Conservation (phyloP, 2,797 vertebrate genomes). For the Typhlichthys eigenmanni region DNA sequence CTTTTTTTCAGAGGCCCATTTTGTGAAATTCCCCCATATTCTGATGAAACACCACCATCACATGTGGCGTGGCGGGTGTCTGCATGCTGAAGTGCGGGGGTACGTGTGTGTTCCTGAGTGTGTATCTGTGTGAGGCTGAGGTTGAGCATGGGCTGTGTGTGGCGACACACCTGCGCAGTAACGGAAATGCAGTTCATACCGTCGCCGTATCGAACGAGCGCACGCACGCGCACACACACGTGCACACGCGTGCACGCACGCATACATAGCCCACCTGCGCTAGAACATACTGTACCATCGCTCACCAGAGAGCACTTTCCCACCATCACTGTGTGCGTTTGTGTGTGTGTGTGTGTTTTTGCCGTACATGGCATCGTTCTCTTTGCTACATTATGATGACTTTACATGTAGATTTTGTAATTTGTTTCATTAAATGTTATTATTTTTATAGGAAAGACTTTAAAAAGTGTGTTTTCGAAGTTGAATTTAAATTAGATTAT, state of each 20-base stretch:
- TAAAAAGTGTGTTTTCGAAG: too few species aligned
- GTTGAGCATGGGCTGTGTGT: conserved; percentile 33
- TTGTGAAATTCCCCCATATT: conserved; percentile 56
- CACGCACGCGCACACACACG: conserved; percentile 11
- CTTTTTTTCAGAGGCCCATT: conserved; percentile 34
- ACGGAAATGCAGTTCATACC: conserved; percentile 52
- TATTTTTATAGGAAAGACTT: too few species aligned
- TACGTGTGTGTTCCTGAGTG: conserved; percentile 7
- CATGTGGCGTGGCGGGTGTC: conserved; percentile 44
- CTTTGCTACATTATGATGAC: too few species aligned
- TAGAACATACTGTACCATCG: too few species aligned
- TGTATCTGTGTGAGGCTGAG: conserved; percentile 28
- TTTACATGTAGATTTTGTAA: too few species aligned
- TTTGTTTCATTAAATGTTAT: too few species aligned
- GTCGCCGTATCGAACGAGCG: conserved; percentile 32
- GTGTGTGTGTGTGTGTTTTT: too few species aligned
- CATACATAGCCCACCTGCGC: conserved; percentile 4
- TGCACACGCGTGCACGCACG: conserved; percentile 2
- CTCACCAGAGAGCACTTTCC: too few species aligned
- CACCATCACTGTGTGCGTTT: too few species aligned
- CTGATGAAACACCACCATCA: conserved; percentile 35
- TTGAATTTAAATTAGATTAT: too few species aligned
- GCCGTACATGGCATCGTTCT: too few species aligned
- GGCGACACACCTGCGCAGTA: conserved; percentile 55
- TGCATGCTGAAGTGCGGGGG: conserved; percentile 40